Evolutionary conservation across 1,140 invertebrate genomes (phyloP).

Genomic region (Mylabris phalerata): DNA sequence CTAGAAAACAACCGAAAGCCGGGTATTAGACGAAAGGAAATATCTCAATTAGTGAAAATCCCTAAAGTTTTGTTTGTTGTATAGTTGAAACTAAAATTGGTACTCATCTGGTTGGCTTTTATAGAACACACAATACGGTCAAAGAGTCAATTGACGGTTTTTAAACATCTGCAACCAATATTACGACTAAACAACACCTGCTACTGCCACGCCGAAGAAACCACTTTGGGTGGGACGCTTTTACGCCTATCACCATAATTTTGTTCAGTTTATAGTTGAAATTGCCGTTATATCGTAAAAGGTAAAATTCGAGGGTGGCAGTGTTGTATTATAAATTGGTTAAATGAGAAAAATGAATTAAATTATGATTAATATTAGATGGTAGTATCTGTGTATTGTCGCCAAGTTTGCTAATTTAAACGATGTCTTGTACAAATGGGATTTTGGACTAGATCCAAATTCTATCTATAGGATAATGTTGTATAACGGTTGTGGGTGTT

Average conservation of each 20-base stretch:
- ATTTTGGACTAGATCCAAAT: too few relatives aligned
- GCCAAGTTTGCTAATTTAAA: too few relatives aligned
- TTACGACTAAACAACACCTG: neutral
- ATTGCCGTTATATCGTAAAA: neutral
- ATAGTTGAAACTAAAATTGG: neutral
- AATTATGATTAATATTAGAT: too few relatives aligned
- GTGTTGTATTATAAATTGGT: neutral
- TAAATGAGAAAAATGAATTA: neutral
- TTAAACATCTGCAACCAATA: neutral
- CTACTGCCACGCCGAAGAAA: neutral
- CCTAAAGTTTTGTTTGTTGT: neutral
- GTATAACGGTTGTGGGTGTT: too few relatives aligned
- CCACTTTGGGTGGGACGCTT: neutral
- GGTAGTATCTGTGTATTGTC: too few relatives aligned
- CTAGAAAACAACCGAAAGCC: neutral
- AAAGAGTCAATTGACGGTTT: neutral
- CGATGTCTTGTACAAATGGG: too few relatives aligned
- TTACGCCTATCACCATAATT: neutral
- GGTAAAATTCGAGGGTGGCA: neutral
- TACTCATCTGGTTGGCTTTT: neutral
- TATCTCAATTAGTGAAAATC: neutral
- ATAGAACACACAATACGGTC: neutral
- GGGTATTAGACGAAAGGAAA: neutral
- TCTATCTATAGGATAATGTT: too few relatives aligned
- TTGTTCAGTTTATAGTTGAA: neutral